These are phyloP conservation scores for Pholis gunnellus DNA, from an alignment of 2,113 vertebrate species.

Conservation along the genomic window DNA sequence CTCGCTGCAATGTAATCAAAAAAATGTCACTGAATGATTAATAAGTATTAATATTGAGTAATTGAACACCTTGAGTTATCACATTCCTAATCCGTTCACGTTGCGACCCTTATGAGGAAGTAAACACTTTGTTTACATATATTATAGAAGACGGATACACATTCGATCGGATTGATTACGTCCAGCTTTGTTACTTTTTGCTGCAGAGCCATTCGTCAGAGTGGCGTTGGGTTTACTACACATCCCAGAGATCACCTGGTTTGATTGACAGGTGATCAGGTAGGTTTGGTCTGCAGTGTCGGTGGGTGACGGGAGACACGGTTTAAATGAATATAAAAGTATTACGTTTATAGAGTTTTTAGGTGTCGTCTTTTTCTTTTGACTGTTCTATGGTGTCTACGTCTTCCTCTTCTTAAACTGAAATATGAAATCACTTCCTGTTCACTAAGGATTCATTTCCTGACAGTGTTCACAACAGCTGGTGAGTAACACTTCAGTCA, in stretches of 20 bases:
- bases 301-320: background rate
- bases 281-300: background rate
- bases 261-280: background rate
- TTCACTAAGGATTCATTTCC: background rate
- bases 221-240: too few species aligned
- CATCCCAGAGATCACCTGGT: background rate
- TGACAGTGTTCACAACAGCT: background rate
- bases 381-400: background rate
- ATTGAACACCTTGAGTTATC: background rate
- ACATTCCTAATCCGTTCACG: background rate
- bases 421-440: constrained; percentile 15
- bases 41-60: too few species aligned
- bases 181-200: background rate
- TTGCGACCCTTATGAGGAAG: background rate
- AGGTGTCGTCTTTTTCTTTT: background rate
- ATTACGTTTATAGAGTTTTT: background rate
- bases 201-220: background rate
- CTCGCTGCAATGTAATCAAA: background rate
- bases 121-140: background rate
- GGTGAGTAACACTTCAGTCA: constrained; percentile 11
- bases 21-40: too few species aligned
- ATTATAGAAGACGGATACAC: too few species aligned
- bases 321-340: background rate
- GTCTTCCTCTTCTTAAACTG: background rate
- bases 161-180: background rate